Base-by-base conservation (phyloP, 1,140 invertebrate genomes). In the Temnothorax longispinosus region DNA sequence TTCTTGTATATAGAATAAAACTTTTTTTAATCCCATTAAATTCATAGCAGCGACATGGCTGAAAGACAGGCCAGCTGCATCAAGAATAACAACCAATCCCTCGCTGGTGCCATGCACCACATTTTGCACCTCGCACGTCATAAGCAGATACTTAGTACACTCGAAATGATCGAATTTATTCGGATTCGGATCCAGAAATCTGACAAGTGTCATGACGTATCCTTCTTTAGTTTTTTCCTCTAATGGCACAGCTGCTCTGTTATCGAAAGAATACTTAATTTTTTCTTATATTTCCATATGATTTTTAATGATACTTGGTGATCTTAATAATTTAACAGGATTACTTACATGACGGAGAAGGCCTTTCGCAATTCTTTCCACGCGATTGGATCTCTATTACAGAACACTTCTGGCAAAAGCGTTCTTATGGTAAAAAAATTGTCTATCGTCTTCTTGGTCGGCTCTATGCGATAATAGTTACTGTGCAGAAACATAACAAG, bases 1-100 rank as follows among this genome's bases (percentile, higher is more conserved):
- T 94, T 97, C 97, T 96, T 97, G 93, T 81, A 97, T 91, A 89
- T 97, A 97, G 85, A 95, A 96, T 0, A 97, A 90, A 76, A 96
- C 96, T 91, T 97, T 97, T 85, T 97, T 97, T 62, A 97, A 88
- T 13, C 95, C 94, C 89, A 96, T 94, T 2, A 97, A 89, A 76
- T 96, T 96, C 1, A 97, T 81, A 76, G 96, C 96, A 1, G 96
- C 93, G 6, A 97, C 89, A 89, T 97, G 97, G 0, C 96, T 96
- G 7, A 97, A 88, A 11, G 93, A 87, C 0, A 95, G 87, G 3
- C 95, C 95, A 18, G 96, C 93, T 92, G 97, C 95, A 89, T 97
- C 97, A 13, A 97, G 94, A 0, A 97, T 93, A 2, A 97, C 93
- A 1, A 96, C 87, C 85, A 96, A 95, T 0, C 97, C 97, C 0